Evolutionary conservation across 2,113 vertebrate genomes (phyloP), one percentile per base, ranked within the genome.

Genomic region (Dipodomys ordii): DNA sequence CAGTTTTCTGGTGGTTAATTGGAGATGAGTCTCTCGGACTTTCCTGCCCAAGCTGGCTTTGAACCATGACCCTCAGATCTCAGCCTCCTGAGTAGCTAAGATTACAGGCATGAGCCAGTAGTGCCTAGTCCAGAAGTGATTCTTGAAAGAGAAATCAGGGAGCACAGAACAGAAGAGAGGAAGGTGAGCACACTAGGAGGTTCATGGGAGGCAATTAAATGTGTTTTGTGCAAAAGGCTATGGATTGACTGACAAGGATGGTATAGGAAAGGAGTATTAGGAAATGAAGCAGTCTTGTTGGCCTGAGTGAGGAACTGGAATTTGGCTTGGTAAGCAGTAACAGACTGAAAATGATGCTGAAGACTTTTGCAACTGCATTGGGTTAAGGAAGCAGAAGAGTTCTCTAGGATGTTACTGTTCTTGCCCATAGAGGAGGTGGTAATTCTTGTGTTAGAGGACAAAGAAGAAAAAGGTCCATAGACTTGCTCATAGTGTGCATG

Each of bases 301-400:
- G 67, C 83, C 67, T 62, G 16, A 84, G 27, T 83, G 68, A 84
- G 67, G 71, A 92, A 64, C 83, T 88, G 25, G 10, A 28, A 60
- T 74, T 95, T 91, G 82, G 35, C 80, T 88, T 80, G 49, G 8
- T 85, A 53, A 92, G 72, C 57, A 83, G 19, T 78, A 80, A 81
- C n/a, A 72, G 68, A 13, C 27, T 81, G 82, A 64, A 46, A 80
- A 72, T 57, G 12, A 81, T 46, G 6, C 69, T 67, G 87, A 83
- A 44, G 60, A 84, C 69, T 60, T 83, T 60, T 64, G 25, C 65
- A 91, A 77, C 71, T 25, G 3, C 82, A 28, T n/a, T 81, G 27
- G n/a, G 76, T 93, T 76, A 83, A 77, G n/a, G 76, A 92, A 95
- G n/a, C 65, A 87, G 39, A 80, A 65, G 68, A 80, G 22, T 81